phyloP scores from a whole-genome alignment of 2,113 vertebrate genomes.

The Heterotis niloticus region DNA sequence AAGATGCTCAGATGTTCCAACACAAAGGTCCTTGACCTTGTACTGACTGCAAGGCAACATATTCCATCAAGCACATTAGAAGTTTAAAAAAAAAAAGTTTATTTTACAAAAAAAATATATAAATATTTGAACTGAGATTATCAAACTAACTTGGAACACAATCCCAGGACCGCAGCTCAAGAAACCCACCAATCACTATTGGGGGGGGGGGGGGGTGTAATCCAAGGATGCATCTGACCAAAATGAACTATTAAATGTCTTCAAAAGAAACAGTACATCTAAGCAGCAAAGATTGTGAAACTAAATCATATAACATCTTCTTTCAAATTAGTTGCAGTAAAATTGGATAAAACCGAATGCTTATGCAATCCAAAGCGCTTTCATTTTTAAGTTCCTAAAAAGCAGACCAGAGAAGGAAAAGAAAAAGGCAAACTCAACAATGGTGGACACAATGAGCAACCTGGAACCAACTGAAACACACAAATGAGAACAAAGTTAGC shows the following conservation, averaged over 20 bases:
- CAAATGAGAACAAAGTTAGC: too few species aligned
- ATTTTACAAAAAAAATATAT: not conserved
- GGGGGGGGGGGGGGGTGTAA: not conserved
- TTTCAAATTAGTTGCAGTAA: not conserved
- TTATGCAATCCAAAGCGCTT: not conserved
- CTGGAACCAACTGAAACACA: too few species aligned
- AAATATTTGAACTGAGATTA: too few species aligned
- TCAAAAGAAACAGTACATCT: not conserved
- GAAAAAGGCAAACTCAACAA: too few species aligned
- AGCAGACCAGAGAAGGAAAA: not conserved
- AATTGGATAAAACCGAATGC: not conserved
- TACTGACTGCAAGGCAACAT: not conserved
- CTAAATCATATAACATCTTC: not conserved
- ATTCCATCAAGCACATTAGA: not conserved
- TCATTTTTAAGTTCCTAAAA: slow-evolving; percentile 3
- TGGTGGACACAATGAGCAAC: too few species aligned
- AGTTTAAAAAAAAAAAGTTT: not conserved
- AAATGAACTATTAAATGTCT: not conserved
- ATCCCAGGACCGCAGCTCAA: not conserved
- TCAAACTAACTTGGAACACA: not conserved
- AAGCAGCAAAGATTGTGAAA: not conserved
- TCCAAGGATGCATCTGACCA: not conserved
- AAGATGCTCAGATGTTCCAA: not conserved
- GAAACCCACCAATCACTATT: not conserved
- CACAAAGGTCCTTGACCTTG: not conserved